These are phyloP conservation scores for Microplitis mediator DNA, from an alignment of 1,140 invertebrate species.

Conservation along the genomic window DNA sequence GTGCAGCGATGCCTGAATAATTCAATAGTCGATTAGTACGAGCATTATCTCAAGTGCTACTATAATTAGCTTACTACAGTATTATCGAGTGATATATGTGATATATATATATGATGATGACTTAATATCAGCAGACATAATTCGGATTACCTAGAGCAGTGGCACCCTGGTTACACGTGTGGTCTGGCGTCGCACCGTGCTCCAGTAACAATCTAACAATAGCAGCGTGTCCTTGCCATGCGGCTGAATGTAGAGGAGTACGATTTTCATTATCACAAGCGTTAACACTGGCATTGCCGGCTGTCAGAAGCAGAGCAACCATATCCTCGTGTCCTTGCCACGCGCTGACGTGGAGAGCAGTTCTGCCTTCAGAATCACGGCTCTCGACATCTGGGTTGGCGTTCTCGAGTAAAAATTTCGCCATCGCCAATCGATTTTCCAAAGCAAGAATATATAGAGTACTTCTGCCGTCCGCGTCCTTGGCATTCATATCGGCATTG, in stretches of 20 bases:
- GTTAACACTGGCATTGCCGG: slow-evolving; percentile 82
- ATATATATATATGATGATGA: no score
- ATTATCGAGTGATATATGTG: background rate
- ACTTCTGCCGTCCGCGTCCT: slow-evolving; percentile 90
- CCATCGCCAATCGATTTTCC: slow-evolving; percentile 87
- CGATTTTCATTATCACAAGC: slow-evolving; percentile 87
- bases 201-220: slow-evolving; percentile 83
- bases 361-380: slow-evolving; percentile 88
- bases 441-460: slow-evolving; percentile 90
- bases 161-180: slow-evolving; percentile 92
- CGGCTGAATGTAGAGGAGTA: slow-evolving; percentile 91
- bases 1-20: slow-evolving; percentile 74
- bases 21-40: slow-evolving; percentile 6
- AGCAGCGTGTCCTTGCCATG: slow-evolving; percentile 89
- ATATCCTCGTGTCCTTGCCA: slow-evolving; percentile 94
- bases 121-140: no score
- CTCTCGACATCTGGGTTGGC: slow-evolving; percentile 84
- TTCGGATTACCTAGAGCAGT: slow-evolving; percentile 75
- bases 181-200: slow-evolving; percentile 80
- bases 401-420: slow-evolving; percentile 78
- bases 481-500: slow-evolving; percentile 86
- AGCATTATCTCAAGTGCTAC: slow-evolving; percentile 1
- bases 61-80: background rate
- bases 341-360: slow-evolving; percentile 88
- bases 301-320: slow-evolving; percentile 82